Evolutionary conservation across 2,113 vertebrate species (phyloP).

Genomic region (Hemiscyllium ocellatum): DNA sequence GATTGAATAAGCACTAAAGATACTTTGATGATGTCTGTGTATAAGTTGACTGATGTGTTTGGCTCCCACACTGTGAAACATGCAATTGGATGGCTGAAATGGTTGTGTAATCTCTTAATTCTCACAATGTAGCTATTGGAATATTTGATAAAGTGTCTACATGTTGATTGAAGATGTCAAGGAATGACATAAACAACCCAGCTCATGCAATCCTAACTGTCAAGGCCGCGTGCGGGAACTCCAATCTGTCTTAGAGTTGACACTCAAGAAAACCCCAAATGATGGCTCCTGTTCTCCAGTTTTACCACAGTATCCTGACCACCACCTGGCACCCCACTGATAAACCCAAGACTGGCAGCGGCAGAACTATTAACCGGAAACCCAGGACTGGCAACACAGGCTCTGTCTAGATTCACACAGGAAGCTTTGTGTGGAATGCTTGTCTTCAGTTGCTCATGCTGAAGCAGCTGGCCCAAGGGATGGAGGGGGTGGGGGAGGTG

Average conservation of each 20-base stretch:
- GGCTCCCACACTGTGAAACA: not conserved
- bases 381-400: conserved; percentile 59
- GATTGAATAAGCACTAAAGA: not conserved
- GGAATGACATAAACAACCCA: not conserved
- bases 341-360: conserved; percentile 64
- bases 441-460: not conserved
- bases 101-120: not conserved
- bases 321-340: conserved; percentile 77
- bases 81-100: not conserved
- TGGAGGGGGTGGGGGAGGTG: conserved; percentile 25
- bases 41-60: not conserved
- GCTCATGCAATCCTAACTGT: conserved; percentile 34
- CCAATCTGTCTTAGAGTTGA: conserved; percentile 80
- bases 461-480: conserved; percentile 48
- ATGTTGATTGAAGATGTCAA: not conserved
- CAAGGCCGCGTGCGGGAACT: conserved; percentile 25
- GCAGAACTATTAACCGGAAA: conserved; percentile 69
- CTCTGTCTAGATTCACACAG: conserved; percentile 6
- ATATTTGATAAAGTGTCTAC: not conserved
- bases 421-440: not conserved
- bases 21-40: not conserved
- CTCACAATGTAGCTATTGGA: not conserved
- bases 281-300: conserved; percentile 61
- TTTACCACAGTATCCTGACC: conserved; percentile 95
- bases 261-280: conserved; percentile 75